phyloP scores from a whole-genome alignment of 2,888 invertebrate species.

The Acleris laterana region DNA sequence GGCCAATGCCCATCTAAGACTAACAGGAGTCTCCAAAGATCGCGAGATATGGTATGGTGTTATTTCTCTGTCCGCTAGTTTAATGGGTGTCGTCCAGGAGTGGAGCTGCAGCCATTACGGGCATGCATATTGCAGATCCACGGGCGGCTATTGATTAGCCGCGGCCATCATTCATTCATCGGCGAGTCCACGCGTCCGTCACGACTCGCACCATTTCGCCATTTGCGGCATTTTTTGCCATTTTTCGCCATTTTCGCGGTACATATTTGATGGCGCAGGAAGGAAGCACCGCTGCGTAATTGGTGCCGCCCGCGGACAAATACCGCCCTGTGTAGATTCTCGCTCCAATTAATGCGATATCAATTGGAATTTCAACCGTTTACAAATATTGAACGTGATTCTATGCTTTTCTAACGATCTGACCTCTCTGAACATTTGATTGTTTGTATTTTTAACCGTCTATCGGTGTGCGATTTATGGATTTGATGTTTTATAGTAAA shows the following conservation, averaged over 20 bases:
- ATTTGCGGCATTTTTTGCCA: conserved; percentile 45
- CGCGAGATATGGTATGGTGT: neutral
- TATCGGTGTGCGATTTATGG: neutral
- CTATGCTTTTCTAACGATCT: conserved; percentile 2
- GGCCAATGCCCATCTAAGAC: too few relatives aligned
- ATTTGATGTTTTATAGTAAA: neutral
- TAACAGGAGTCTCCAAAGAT: neutral
- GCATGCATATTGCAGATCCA: conserved; percentile 59
- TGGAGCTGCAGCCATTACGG: conserved; percentile 58
- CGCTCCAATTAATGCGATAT: conserved; percentile 51
- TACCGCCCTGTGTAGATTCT: conserved; percentile 50
- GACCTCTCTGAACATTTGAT: neutral
- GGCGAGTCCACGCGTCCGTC: conserved; percentile 62
- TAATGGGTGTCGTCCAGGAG: conserved; percentile 31
- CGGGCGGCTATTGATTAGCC: conserved; percentile 58
- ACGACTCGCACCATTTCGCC: conserved; percentile 44
- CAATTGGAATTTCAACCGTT: conserved; percentile 42
- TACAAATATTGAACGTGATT: conserved; percentile 11
- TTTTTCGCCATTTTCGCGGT: conserved; percentile 57
- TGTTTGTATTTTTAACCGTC: neutral
- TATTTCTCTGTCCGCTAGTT: conserved; percentile 15
- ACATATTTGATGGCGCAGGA: conserved; percentile 75
- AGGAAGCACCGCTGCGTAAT: conserved; percentile 69
- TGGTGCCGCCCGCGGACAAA: conserved; percentile 63
- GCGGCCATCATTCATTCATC: conserved; percentile 74